Conservation (phyloP, 2,113 vertebrate genomes). For the Seriola quinqueradiata region DNA sequence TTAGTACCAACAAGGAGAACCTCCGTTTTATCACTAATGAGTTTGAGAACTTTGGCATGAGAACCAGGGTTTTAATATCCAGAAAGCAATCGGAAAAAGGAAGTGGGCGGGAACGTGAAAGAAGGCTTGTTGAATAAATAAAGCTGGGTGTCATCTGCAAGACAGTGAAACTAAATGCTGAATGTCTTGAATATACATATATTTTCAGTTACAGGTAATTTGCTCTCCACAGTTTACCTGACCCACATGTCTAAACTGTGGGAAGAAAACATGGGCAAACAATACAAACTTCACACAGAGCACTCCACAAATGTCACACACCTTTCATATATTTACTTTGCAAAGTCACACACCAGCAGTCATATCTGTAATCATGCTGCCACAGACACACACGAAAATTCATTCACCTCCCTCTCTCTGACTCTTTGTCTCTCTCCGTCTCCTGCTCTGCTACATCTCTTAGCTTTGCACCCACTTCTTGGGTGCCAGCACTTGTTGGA, state of each 20-base stretch:
- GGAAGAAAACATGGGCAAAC: background rate
- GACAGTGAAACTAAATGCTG: background rate
- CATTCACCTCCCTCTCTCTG: slow-evolving; percentile 5
- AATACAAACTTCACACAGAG: background rate
- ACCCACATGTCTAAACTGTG: background rate
- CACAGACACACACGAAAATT: slow-evolving; percentile 3
- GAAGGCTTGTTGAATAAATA: background rate
- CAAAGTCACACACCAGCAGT: slow-evolving; percentile 18
- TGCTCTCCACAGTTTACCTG: background rate
- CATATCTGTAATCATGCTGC: slow-evolving; percentile 14
- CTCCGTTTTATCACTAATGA: background rate
- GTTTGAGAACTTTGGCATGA: background rate
- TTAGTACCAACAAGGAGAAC: background rate
- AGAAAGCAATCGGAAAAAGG: background rate
- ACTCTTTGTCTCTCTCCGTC: slow-evolving; percentile 24
- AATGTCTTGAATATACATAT: background rate
- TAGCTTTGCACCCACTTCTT: slow-evolving; percentile 69
- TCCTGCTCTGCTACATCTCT: slow-evolving; percentile 56
- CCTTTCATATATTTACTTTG: slow-evolving; percentile 36
- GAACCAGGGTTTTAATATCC: background rate
- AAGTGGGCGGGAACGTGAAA: background rate
- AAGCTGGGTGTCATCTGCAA: background rate
- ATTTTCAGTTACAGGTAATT: background rate
- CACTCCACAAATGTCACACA: slow-evolving; percentile 8
- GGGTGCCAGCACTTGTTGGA: slow-evolving; percentile 78